These are phyloP conservation scores for Polypterus bichir DNA, from an alignment of 2,113 vertebrate species.

Conservation along the genomic window DNA sequence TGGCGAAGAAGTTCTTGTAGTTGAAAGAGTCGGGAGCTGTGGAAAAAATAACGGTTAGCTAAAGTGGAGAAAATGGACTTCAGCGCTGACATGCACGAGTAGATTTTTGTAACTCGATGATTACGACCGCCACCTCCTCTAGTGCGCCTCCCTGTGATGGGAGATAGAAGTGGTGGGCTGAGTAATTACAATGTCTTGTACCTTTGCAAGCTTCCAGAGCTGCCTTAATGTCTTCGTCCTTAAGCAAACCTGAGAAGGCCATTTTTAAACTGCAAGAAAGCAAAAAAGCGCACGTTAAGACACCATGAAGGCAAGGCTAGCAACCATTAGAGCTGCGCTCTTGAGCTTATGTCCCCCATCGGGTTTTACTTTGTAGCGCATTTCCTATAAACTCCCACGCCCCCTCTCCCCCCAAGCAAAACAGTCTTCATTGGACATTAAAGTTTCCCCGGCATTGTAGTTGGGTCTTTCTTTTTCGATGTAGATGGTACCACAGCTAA, in stretches of 20 bases:
- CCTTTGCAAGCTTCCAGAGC: constrained; percentile 58
- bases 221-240: constrained; percentile 57
- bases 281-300: constrained; percentile 10
- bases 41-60: constrained; percentile 20
- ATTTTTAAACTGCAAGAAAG: constrained; percentile 37
- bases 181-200: constrained; percentile 19
- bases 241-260: constrained; percentile 51
- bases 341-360: too few species aligned
- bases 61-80: neutral
- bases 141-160: too few species aligned
- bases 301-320: too few species aligned
- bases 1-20: constrained; percentile 60
- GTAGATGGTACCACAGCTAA: too few species aligned
- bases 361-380: too few species aligned
- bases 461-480: too few species aligned
- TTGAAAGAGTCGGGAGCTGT: constrained; percentile 65
- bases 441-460: too few species aligned
- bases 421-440: too few species aligned
- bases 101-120: neutral
- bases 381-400: too few species aligned
- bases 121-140: too few species aligned
- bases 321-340: too few species aligned
- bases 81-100: neutral
- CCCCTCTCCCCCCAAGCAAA: too few species aligned
- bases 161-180: neutral